Evolutionary conservation across 2,888 invertebrate genomes (phyloP).

Genomic region (Eupithecia vulgata): DNA sequence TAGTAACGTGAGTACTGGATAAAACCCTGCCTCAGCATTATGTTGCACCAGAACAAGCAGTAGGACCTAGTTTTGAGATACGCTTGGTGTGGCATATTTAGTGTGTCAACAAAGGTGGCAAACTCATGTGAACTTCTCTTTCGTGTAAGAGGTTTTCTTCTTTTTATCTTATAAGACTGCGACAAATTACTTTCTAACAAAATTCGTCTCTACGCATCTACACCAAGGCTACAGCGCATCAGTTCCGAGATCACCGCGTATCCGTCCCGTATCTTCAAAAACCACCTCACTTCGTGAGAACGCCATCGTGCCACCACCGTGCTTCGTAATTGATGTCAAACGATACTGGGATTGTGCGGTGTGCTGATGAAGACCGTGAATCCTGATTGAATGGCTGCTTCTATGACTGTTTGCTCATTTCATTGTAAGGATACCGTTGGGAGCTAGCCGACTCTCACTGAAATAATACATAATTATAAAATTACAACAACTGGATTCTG

Average conservation of each 20-base stretch:
- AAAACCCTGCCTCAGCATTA: background rate
- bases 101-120: too few species aligned
- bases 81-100: too few species aligned
- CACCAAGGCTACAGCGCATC: background rate
- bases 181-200: too few species aligned
- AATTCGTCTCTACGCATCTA: too few species aligned
- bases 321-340: constrained; percentile 71
- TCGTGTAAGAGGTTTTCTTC: too few species aligned
- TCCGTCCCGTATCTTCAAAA: constrained; percentile 15
- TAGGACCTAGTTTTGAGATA: background rate
- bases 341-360: constrained; percentile 60
- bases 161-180: too few species aligned
- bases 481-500: background rate
- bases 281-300: constrained; percentile 65
- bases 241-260: background rate
- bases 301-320: constrained; percentile 63
- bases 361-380: constrained; percentile 48
- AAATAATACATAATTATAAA: background rate
- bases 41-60: background rate
- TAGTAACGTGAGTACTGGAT: too few species aligned
- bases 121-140: too few species aligned
- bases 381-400: constrained; percentile 32
- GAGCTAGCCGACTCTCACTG: background rate
- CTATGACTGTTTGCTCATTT: constrained; percentile 21
- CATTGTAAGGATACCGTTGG: constrained; percentile 7